Evolutionary conservation across 2,113 vertebrate species (phyloP).

Genomic region (Candoia aspera): DNA sequence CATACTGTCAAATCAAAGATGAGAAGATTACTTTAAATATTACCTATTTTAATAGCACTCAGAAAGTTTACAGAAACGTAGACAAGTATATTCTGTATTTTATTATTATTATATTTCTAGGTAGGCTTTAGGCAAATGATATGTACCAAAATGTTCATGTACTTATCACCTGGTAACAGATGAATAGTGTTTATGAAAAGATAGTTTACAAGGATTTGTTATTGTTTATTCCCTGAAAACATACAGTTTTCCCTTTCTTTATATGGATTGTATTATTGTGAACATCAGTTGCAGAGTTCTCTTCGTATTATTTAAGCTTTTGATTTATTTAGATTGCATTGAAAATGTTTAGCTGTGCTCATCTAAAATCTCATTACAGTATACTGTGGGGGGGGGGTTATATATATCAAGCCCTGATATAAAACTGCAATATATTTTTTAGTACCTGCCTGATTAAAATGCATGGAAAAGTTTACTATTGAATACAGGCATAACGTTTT

Average conservation of each 20-base stretch:
- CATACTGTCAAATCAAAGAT: slow-evolving; percentile 27
- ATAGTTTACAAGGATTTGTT: slow-evolving; percentile 28
- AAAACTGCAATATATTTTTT: not conserved
- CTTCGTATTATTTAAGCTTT: slow-evolving; percentile 1
- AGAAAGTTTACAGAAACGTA: slow-evolving; percentile 37
- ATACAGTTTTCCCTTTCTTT: slow-evolving; percentile 25
- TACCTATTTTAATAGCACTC: slow-evolving; percentile 20
- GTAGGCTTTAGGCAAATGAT: slow-evolving; percentile 30
- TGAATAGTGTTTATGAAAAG: slow-evolving; percentile 35
- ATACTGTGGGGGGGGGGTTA: not conserved
- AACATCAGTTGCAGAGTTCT: slow-evolving; percentile 13
- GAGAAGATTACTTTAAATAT: slow-evolving; percentile 39
- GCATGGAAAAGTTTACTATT: not conserved
- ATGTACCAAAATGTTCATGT: slow-evolving; percentile 31
- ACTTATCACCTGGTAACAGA: slow-evolving; percentile 36
- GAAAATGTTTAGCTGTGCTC: slow-evolving; percentile 17
- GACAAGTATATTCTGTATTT: slow-evolving; percentile 36
- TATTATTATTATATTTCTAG: slow-evolving; percentile 41
- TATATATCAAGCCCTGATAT: not conserved
- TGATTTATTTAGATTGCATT: not conserved
- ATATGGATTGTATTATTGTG: slow-evolving; percentile 37
- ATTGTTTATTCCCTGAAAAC: slow-evolving; percentile 23
- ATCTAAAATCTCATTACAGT: not conserved
- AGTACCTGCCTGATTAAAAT: not conserved
- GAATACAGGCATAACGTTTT: not conserved